Evolutionary conservation across 2,797 vertebrate species (phyloP).

Genomic region (Sylvilagus floridanus): DNA sequence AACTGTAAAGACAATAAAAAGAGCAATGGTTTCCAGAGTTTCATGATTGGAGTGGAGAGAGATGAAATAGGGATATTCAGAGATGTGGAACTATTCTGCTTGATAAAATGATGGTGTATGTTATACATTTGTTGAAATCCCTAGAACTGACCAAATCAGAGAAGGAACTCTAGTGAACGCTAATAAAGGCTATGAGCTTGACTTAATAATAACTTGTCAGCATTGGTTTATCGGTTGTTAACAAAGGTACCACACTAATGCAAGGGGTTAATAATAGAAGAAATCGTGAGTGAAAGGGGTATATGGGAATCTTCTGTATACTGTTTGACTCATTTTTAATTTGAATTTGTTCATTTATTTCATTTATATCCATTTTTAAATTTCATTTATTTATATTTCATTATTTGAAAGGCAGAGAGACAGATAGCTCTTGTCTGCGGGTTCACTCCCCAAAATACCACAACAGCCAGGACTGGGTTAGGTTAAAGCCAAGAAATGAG

Average conservation of each 20-base stretch:
- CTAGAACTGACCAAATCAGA: neutral
- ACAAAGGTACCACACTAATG: neutral
- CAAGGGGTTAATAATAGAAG: conserved; percentile 31
- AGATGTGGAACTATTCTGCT: neutral
- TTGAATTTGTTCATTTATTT: too few species aligned
- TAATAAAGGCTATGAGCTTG: neutral
- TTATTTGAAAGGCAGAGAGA: too few species aligned
- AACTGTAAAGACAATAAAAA: neutral
- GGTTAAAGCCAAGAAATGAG: too few species aligned
- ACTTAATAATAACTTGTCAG: neutral
- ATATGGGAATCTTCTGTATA: neutral
- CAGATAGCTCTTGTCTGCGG: too few species aligned
- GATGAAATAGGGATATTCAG: neutral
- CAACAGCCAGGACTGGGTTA: too few species aligned
- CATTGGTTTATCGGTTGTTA: neutral
- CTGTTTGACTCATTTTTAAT: too few species aligned
- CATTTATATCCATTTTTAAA: too few species aligned
- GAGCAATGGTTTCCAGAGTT: neutral
- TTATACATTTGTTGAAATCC: neutral
- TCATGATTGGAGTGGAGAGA: neutral
- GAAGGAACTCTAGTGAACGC: neutral
- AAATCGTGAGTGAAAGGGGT: neutral
- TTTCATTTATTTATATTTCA: too few species aligned
- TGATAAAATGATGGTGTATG: neutral
- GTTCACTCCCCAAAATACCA: too few species aligned